A percentile compares a stretch with the other conserved stretches of the same genome.
Conservation (phyloP, 2,797 vertebrate species). For the Hydrocynus forskahlii region DNA sequence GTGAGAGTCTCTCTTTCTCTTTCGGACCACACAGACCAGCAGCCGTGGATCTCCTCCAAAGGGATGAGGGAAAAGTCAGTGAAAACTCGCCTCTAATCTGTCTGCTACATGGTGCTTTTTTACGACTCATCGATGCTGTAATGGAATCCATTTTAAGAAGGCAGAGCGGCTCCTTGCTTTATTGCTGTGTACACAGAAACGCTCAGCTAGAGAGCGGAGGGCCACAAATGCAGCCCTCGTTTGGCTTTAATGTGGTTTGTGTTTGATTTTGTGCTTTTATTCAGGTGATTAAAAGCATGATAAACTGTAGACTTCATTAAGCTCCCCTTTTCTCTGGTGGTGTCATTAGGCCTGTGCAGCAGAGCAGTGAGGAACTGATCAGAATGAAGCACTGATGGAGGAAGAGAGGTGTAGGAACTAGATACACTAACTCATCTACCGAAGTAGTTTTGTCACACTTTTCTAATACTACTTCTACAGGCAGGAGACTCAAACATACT, state of each 20-base stretch:
- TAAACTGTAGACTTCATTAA: constrained; percentile 56
- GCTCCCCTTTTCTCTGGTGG: constrained; percentile 39
- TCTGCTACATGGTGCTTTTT: constrained; percentile 2
- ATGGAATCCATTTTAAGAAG: constrained; percentile 11
- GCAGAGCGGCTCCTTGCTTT: neutral
- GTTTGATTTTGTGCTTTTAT: constrained; percentile 39
- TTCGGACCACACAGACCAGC: constrained; percentile 7
- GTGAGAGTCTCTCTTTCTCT: constrained; percentile 22
- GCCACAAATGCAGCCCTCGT: constrained; percentile 55
- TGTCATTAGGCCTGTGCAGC: constrained; percentile 38
- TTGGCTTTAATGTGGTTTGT: constrained; percentile 68
- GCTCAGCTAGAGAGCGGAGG: neutral
- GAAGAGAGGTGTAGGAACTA: neutral
- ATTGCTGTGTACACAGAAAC: constrained; percentile 16
- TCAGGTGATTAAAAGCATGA: constrained; percentile 61
- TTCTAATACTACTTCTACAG: no score
- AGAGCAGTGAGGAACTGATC: constrained; percentile 42
- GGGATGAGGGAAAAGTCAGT: neutral
- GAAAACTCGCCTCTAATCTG: neutral
- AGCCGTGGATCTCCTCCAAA: constrained; percentile 5
- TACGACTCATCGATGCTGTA: neutral
- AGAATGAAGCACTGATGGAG: constrained; percentile 28
- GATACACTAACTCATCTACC: neutral
- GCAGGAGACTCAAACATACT: no score
- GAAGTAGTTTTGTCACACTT: neutral